phyloP scores from a whole-genome alignment of 2,113 vertebrate species.

The Gambusia holbrooki region DNA sequence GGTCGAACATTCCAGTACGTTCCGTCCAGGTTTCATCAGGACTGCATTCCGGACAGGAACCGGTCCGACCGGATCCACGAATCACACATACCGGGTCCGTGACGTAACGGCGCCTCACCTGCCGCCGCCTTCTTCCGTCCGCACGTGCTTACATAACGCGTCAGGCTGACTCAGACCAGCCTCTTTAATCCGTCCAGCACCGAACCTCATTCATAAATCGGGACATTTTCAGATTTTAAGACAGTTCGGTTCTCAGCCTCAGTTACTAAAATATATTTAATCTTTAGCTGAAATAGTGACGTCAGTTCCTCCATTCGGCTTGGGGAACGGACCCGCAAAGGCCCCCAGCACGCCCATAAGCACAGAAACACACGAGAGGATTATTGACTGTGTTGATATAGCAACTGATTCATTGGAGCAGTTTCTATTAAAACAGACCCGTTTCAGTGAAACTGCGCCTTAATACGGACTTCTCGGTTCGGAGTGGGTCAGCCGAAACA shows the following conservation, averaged over 20 bases:
- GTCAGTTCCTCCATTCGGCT: neutral
- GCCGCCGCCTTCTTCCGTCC: neutral
- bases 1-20: neutral
- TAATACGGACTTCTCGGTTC: accelerated
- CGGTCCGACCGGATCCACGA: neutral
- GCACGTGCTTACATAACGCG: too few relatives aligned
- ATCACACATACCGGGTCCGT: too few relatives aligned
- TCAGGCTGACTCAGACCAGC: neutral
- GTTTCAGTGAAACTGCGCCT: neutral
- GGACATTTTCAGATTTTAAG: neutral
- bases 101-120: neutral
- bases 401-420: neutral
- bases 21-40: neutral
- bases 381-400: too few relatives aligned
- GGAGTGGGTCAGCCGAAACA: neutral
- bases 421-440: neutral
- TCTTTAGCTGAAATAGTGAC: neutral
- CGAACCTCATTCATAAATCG: neutral
- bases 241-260: neutral
- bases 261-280: neutral
- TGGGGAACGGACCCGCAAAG: neutral
- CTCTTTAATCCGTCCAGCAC: too few relatives aligned
- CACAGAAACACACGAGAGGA: accelerated
- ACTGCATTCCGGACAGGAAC: neutral
- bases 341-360: accelerated